Conservation (phyloP, 2,797 vertebrate species). For the Eospalax fontanierii region DNA sequence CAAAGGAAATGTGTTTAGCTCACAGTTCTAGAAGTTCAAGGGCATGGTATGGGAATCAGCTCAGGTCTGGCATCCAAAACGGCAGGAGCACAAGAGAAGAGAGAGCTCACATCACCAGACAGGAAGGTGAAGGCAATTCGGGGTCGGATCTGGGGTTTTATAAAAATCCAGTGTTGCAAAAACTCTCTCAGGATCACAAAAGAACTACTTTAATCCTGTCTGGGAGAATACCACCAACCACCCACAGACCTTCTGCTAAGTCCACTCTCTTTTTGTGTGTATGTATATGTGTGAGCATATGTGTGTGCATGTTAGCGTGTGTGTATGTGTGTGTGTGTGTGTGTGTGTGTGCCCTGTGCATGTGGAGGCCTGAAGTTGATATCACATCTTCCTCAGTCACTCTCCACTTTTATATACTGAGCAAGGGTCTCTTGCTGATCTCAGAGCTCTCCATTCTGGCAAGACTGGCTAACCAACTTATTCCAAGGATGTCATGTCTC, state of each 20-base stretch:
- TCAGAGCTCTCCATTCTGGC: background rate
- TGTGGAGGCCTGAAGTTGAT: background rate
- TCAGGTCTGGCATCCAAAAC: background rate
- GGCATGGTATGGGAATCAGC: background rate
- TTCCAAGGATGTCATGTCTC: background rate
- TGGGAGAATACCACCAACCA: background rate
- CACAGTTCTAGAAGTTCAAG: background rate
- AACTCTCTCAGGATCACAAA: background rate
- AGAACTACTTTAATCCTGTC: background rate
- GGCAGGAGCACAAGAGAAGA: background rate
- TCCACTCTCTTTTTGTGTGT: background rate
- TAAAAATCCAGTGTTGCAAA: background rate
- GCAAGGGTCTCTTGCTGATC: background rate
- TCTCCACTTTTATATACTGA: background rate
- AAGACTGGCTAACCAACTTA: background rate
- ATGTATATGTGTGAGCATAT: background rate
- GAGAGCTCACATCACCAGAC: background rate
- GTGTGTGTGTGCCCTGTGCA: background rate
- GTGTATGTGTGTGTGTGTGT: background rate
- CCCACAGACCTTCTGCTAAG: background rate
- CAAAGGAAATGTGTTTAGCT: background rate
- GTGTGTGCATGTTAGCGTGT: background rate
- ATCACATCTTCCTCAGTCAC: background rate
- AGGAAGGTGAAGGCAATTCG: background rate
- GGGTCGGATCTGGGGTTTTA: background rate